Conservation (phyloP, 2,888 invertebrate genomes). For the Spilarctia lutea region DNA sequence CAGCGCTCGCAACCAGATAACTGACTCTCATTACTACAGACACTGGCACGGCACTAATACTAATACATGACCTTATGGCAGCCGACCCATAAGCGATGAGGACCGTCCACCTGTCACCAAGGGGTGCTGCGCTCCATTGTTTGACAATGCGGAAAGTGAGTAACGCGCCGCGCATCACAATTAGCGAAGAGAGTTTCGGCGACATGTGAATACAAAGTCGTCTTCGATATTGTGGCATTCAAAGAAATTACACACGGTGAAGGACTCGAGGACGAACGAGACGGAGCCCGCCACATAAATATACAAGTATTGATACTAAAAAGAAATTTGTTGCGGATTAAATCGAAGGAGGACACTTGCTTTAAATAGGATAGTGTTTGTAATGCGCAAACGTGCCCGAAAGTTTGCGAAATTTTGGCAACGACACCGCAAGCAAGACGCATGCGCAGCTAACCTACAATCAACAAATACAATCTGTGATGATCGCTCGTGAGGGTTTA, state of each 20-base stretch:
- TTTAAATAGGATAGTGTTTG: constrained; percentile 66
- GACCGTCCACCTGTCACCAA: constrained; percentile 70
- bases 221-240: constrained; percentile 64
- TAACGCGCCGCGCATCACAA: constrained; percentile 79
- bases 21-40: constrained; percentile 64
- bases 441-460: constrained; percentile 59
- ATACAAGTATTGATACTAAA: constrained; percentile 56
- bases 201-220: constrained; percentile 79
- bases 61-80: constrained; percentile 59
- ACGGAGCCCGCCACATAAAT: constrained; percentile 57
- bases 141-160: constrained; percentile 80
- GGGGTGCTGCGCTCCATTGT: constrained; percentile 76
- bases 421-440: constrained; percentile 53
- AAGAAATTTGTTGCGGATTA: constrained; percentile 63
- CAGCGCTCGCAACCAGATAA: constrained; percentile 70
- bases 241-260: constrained; percentile 67
- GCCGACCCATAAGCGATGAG: constrained; percentile 65
- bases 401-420: constrained; percentile 82
- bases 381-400: constrained; percentile 68
- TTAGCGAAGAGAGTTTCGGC: constrained; percentile 83
- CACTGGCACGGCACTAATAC: constrained; percentile 53
- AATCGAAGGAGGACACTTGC: constrained; percentile 56
- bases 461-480: constrained; percentile 67
- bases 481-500: constrained; percentile 68
- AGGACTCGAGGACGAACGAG: constrained; percentile 74